Evolutionary conservation across 53 echinoderm and acorn worm genomes (phyloP), one percentile per base, ranked within the genome.

Genomic region (Apostichopus leukothele): DNA sequence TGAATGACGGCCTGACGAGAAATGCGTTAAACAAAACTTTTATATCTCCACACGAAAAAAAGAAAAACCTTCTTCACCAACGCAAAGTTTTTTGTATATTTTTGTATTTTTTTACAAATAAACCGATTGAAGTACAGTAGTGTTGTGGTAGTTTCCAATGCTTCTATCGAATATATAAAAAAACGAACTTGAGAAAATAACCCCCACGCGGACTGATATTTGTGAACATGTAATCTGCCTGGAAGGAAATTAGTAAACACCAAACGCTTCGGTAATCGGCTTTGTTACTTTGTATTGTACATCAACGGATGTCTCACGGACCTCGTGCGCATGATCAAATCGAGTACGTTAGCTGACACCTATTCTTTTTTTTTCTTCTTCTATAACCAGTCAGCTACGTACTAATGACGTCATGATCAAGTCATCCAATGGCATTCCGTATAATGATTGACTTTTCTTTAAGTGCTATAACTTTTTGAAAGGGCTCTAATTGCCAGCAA

Each of bases 241-340:
- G 26, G 68, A 14, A 7, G 7, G 6, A 68, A 66, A 85, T 67
- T 85, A 85, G 85, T 63, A 85, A 85, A 85, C 67, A 85, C 63
- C 76, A 50, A 85, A 85, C 85, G 85, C 85, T 22, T 25, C 85
- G 67, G 26, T 85, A 85, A 85, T 66, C 60, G 25, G 85, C 85
- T 63, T 85, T 85, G 85, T 85, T 66, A 66, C 67, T 84, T 5
- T 7, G 50, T 39, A 51, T 14, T 23, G 4, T 13, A 25, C 76
- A 76, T 25, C 27, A 12, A 68, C 68, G 6, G 68, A 68, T 76
- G 26, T 20, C 76, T 0, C 76, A 39, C 25, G 14, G 76, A 68
- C 68, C 68, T 59, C 23, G 39, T 85, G 85, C 85, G 85, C 85
- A 85, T 85, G 85, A 85, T 23, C 85, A 85, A 18, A 0, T 12